phyloP scores from a whole-genome alignment of 2,113 vertebrate species.

The Riparia riparia region DNA sequence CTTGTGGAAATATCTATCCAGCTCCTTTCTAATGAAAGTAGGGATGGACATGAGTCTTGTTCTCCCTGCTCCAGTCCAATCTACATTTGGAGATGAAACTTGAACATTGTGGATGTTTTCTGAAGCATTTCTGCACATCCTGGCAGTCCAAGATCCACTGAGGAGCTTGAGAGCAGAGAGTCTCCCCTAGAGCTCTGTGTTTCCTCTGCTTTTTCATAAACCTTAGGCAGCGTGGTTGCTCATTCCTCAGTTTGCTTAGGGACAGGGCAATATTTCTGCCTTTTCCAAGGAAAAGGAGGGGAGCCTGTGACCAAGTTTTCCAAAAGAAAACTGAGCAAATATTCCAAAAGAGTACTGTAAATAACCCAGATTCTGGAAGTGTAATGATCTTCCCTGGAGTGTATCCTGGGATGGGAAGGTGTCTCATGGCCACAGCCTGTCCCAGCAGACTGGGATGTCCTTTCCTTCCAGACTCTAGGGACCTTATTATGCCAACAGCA shows the following conservation, averaged over 20 bases:
- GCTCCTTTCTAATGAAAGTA: background rate
- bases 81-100: background rate
- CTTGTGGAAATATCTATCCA: background rate
- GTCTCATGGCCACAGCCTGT: background rate
- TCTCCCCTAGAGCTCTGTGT: background rate
- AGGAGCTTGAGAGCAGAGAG: background rate
- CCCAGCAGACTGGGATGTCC: background rate
- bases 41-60: background rate
- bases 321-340: background rate
- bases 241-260: background rate
- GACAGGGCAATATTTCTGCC: background rate
- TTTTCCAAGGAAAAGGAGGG: background rate
- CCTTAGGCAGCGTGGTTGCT: fast-evolving
- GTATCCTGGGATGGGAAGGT: background rate
- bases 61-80: background rate
- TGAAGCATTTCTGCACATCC: background rate
- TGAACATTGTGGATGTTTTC: background rate
- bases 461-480: background rate
- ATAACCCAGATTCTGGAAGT: background rate
- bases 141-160: background rate
- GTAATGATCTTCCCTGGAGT: background rate
- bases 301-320: background rate
- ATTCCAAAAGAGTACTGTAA: background rate
- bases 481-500: constrained; percentile 5
- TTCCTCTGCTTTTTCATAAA: background rate